phyloP scores from a whole-genome alignment of 2,113 vertebrate genomes.

The Dromaius novaehollandiae region DNA sequence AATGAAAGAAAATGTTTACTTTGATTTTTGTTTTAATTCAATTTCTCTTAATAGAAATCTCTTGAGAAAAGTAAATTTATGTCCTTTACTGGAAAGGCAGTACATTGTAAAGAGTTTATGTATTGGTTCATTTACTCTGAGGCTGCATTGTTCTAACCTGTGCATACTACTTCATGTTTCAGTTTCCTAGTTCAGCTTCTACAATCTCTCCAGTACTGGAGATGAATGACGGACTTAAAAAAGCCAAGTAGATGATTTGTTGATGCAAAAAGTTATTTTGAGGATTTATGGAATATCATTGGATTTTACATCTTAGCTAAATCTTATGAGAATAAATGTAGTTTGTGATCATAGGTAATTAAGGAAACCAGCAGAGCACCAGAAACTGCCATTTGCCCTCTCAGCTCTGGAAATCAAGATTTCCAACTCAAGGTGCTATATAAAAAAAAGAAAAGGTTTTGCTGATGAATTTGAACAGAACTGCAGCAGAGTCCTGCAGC shows the following conservation, averaged over 20 bases:
- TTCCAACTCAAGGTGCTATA: conserved; percentile 37
- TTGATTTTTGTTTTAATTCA: not conserved
- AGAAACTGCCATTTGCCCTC: conserved; percentile 42
- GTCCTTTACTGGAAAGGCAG: not conserved
- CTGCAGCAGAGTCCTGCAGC: conserved; percentile 58
- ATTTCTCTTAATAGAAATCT: not conserved
- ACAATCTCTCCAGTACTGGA: not conserved
- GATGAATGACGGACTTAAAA: not conserved
- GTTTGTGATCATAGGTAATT: conserved; percentile 52
- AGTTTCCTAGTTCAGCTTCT: not conserved
- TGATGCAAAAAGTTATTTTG: conserved; percentile 11
- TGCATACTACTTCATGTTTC: not conserved
- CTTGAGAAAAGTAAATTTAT: not conserved
- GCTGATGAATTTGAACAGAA: conserved; percentile 63
- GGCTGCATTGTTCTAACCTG: not conserved
- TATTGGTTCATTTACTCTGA: not conserved
- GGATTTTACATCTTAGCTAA: conserved; percentile 10
- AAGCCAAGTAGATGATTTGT: not conserved
- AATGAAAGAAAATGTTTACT: not conserved
- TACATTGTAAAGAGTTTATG: no score
- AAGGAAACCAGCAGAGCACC: conserved; percentile 37
- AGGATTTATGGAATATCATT: conserved; percentile 20
- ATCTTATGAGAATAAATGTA: conserved; percentile 26
- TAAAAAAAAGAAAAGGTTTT: conserved; percentile 68
- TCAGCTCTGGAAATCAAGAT: conserved; percentile 37